phyloP scores from a whole-genome alignment of 2,113 vertebrate species.

The Burhinus bistriatus region DNA sequence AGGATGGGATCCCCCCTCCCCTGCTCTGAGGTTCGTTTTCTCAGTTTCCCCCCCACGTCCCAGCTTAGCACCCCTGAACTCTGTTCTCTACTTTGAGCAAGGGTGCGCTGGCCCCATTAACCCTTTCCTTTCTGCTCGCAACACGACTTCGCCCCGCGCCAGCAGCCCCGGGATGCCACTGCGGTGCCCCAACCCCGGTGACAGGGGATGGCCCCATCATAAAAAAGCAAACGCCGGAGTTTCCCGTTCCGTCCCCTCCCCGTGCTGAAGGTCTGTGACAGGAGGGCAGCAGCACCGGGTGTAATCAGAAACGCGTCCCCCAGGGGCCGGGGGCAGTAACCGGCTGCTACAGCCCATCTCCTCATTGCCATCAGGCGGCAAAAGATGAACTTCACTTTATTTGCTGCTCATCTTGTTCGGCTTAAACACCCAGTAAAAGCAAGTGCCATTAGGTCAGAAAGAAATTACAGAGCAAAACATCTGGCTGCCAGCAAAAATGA shows the following conservation, averaged over 20 bases:
- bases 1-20: too few relatives aligned
- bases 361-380: not conserved
- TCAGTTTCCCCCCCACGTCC: not conserved
- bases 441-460: slow-evolving; percentile 65
- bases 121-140: not conserved
- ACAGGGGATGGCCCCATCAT: not conserved
- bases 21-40: not conserved
- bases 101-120: too few relatives aligned
- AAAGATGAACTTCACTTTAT: slow-evolving; percentile 71
- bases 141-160: not conserved
- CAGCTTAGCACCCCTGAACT: too few relatives aligned
- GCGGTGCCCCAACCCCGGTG: not conserved
- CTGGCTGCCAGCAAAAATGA: not conserved
- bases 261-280: not conserved
- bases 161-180: not conserved
- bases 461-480: slow-evolving; percentile 44
- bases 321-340: slow-evolving; percentile 56
- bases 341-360: slow-evolving; percentile 63
- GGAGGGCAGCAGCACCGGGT: slow-evolving; percentile 59
- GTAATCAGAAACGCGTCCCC: slow-evolving; percentile 51
- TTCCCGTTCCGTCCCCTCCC: not conserved
- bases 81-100: rapidly evolving
- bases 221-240: rapidly evolving
- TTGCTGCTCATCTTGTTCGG: slow-evolving; percentile 68
- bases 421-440: slow-evolving; percentile 67